Evolutionary conservation across 2,888 invertebrate species (phyloP), one percentile per base, ranked within the genome.

Genomic region (Euzetes globulus): DNA sequence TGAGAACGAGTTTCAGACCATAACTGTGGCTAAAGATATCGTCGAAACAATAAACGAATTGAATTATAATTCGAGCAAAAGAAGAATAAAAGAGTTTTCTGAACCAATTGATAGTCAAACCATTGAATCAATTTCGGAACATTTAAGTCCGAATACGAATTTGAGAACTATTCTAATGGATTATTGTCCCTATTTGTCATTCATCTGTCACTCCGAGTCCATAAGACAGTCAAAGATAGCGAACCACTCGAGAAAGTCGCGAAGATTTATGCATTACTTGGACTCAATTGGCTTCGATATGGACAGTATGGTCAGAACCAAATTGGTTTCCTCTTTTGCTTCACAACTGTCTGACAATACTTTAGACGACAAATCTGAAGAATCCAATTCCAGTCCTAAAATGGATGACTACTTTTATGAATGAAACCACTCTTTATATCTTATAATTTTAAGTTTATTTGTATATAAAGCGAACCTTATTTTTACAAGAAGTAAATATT

Each of bases 211-310:
- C 1, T 37, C 41, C 1, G 68, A 68, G n/a, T 68, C 41, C 7
- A 22, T 68, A 41, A 41, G 68, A 19, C 68, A 41, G 19, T 37
- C 45, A 22, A 13, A 41, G 22, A 41, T 11, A 70, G 11, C 41
- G 0, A 73, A 68, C 15, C 75, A 73, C 50, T 63, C 68, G 11
- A 75, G 77, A 76, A 72, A 76, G 33, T 73, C 75, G 33, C 74
- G 77, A 58, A 63, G 77, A 41, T 77, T 77, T 72, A 55, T 77
- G 15, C 77, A 77, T 71, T 75, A 77, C 33, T 77, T 77, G 73
- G 77, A 77, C 52, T 76, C 77, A 27, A 77, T 77, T 55, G 75
- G 76, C n/a, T 73, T 77, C 19, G 68, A 45, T 47, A 37, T 77
- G 72, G 76, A 77, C 70, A 76, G 71, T 41, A 5, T 6, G 1